A percentile compares a stretch with the other conserved stretches of the same genome.
These are phyloP conservation scores for Clinocottus analis DNA, from an alignment of 2,113 vertebrate genomes.

Conservation along the genomic window DNA sequence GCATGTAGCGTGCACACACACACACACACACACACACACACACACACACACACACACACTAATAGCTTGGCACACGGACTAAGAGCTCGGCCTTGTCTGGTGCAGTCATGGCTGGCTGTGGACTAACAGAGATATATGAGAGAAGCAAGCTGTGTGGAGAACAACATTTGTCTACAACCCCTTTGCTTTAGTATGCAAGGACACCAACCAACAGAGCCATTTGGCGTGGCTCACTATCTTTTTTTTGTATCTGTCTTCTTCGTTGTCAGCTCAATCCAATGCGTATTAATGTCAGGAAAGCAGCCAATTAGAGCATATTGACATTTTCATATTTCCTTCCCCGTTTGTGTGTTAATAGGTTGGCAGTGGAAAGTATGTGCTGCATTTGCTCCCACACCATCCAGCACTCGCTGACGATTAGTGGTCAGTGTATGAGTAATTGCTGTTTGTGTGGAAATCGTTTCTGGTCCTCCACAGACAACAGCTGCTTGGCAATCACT, in stretches of 20 bases:
- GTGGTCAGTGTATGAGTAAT: slow-evolving; percentile 23
- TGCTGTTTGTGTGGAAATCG: slow-evolving; percentile 2
- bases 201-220: slow-evolving; percentile 49
- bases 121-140: slow-evolving; percentile 74
- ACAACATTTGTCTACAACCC: slow-evolving; percentile 67
- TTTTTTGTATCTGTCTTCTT: slow-evolving; percentile 23
- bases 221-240: background rate
- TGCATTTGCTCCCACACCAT: background rate
- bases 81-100: slow-evolving; percentile 65
- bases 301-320: slow-evolving; percentile 7
- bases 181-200: slow-evolving; percentile 59
- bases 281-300: slow-evolving; percentile 9
- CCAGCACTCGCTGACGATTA: background rate
- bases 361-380: background rate
- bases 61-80: slow-evolving; percentile 18
- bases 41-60: slow-evolving; percentile 26
- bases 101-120: slow-evolving; percentile 64
- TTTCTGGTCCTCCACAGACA: slow-evolving; percentile 21
- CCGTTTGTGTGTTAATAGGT: background rate
- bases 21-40: slow-evolving; percentile 19
- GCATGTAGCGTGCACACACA: slow-evolving; percentile 24
- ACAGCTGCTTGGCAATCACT: slow-evolving; percentile 26
- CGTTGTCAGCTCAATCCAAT: slow-evolving; percentile 19
- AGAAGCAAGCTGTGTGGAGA: slow-evolving; percentile 58
- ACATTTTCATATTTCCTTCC: slow-evolving; percentile 1